A percentile compares a stretch with the other conserved stretches of the same genome.
These are phyloP conservation scores for Periparus ater DNA, from an alignment of 2,797 vertebrate species.

Conservation along the genomic window DNA sequence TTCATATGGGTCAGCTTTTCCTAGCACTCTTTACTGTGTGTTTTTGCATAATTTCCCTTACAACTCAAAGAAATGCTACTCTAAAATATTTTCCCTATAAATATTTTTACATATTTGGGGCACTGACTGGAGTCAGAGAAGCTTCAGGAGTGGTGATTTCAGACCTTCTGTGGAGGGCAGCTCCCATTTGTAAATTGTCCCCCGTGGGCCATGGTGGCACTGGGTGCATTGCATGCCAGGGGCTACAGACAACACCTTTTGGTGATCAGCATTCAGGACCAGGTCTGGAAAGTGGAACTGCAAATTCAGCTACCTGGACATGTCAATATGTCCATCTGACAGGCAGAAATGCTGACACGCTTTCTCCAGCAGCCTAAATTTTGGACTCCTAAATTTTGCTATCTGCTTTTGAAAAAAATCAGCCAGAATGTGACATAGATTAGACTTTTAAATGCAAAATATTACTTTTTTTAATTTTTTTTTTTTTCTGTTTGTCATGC, in stretches of 20 bases:
- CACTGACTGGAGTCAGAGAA: neutral
- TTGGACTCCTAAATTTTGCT: neutral
- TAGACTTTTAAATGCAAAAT: neutral
- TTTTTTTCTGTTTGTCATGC: neutral
- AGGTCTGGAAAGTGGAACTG: neutral
- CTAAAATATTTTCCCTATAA: neutral
- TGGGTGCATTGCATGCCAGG: neutral
- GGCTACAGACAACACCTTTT: neutral
- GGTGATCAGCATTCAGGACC: neutral
- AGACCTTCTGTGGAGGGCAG: neutral
- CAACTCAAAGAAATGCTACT: neutral
- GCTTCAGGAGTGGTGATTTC: neutral
- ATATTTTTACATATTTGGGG: neutral
- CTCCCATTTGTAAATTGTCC: neutral
- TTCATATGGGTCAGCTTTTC: neutral
- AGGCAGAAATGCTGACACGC: neutral
- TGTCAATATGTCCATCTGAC: neutral
- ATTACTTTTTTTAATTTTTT: fast-evolving
- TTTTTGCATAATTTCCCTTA: neutral
- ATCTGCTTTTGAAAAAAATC: neutral
- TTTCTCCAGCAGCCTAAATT: neutral
- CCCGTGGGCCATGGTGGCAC: fast-evolving
- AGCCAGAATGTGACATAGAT: neutral
- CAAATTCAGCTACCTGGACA: neutral
- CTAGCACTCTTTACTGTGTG: neutral